A percentile compares a stretch with the other conserved stretches of the same genome.
Conservation (phyloP, 2,113 vertebrate species). For the Melierax canorus region DNA sequence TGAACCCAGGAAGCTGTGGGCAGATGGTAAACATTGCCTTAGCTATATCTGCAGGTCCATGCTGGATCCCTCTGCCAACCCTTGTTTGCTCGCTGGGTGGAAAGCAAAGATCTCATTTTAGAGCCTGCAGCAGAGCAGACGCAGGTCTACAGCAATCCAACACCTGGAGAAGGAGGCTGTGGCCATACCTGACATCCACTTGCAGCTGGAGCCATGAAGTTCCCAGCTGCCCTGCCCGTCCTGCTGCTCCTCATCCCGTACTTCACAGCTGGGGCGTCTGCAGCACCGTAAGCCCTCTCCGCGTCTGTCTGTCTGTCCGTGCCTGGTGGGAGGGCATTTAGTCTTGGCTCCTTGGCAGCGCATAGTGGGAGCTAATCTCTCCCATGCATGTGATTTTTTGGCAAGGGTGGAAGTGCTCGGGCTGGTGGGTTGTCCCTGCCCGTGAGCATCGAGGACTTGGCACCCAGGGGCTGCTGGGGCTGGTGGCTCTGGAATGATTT, state of each 20-base stretch:
- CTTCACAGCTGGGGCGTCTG: not conserved
- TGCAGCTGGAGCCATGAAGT: not conserved
- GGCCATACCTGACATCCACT: accelerated
- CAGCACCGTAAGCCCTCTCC: not conserved
- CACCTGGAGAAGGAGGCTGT: not conserved
- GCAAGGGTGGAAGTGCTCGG: not conserved
- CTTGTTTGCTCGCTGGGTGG: not conserved
- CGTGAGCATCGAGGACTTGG: accelerated
- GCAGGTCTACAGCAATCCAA: accelerated
- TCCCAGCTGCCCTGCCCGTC: not conserved
- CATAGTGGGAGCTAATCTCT: not conserved
- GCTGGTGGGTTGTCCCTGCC: not conserved
- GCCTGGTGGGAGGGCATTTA: not conserved
- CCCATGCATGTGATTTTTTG: accelerated
- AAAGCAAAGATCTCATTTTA: not conserved
- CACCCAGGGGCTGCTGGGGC: too few relatives aligned
- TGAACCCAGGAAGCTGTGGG: not conserved
- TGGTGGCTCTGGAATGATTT: not conserved
- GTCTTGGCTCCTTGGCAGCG: not conserved
- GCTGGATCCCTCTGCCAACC: not conserved
- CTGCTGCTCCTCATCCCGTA: not conserved
- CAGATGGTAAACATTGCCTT: not conserved
- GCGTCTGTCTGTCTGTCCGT: not conserved
- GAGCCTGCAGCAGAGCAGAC: not conserved
- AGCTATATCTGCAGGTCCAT: not conserved